These are phyloP conservation scores for Peromyscus nudipes DNA, from an alignment of 2,797 vertebrate species.

Conservation along the genomic window DNA sequence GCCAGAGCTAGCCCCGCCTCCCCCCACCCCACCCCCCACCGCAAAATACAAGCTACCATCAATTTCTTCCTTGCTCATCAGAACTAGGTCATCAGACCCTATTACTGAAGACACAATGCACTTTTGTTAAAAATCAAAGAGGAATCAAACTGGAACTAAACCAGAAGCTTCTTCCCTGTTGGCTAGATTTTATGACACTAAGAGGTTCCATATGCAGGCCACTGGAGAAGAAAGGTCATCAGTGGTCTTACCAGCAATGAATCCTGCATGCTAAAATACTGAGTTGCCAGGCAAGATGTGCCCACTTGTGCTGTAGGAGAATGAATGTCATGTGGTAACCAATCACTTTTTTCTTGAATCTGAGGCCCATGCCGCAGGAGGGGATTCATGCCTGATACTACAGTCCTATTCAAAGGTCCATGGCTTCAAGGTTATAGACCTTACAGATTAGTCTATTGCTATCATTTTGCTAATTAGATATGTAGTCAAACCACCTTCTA, in stretches of 20 bases:
- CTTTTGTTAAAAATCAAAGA: neutral
- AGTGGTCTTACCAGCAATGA: neutral
- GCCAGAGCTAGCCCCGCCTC: neutral
- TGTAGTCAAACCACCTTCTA: neutral
- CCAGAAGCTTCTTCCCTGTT: neutral
- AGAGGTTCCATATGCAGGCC: neutral
- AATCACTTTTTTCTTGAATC: neutral
- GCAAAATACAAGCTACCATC: neutral
- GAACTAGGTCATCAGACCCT: neutral
- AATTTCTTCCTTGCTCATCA: neutral
- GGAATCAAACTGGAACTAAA: neutral
- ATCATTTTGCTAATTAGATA: neutral
- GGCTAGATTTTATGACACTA: neutral
- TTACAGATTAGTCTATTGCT: no score
- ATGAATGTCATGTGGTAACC: neutral
- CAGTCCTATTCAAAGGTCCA: neutral
- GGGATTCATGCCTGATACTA: neutral
- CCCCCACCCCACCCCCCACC: no score
- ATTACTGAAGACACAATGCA: neutral
- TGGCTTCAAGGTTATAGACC: no score
- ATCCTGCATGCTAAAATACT: neutral
- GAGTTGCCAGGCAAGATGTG: neutral
- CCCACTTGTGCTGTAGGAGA: neutral
- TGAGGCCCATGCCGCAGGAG: neutral
- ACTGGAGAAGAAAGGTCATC: neutral